Evolutionary conservation across 2,888 invertebrate genomes (phyloP), one percentile per base, ranked within the genome.

Genomic region (Leptinotarsa juncta): DNA sequence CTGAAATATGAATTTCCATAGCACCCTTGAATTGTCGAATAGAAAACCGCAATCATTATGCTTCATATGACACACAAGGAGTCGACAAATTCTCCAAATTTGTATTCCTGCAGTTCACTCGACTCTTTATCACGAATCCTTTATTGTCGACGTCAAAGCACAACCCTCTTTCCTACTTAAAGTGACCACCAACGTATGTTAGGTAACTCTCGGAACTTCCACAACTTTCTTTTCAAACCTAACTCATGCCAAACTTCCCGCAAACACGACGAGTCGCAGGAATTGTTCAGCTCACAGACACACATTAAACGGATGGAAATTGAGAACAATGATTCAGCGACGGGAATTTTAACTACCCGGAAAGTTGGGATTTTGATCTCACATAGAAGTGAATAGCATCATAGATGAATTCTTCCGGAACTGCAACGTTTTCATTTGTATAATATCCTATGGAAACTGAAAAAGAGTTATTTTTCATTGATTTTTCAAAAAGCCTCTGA

Each of bases 111-210:
- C 42, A n/a, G 62, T 62, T 62, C 18, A 26, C 62, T 42, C 62
- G 12, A 15, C 16, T 3, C 62, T 62, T 62, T 12, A 62, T 62
- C 62, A 62, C 42, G n/a, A 62, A 62, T 62, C 62, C 62, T 62
- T 62, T 42, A 62, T 62, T 32, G 42, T 62, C 26, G 26, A 23
- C 26, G 26, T 60, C 62, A 62, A 62, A 62, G 62, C 62, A 62
- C 42, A 62, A 62, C 42, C 62, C 62, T 42, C 62, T 62, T 62
- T 62, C 7, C 42, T 62, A 62, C 62, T 62, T 62, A 42, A 18
- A 62, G 62, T 62, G 62, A 62, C 62, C 62, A 62, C 32, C 32
- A 62, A 32, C 62, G 62, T 42, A 62, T 62, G 62, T 32, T 62
- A 42, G 32, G 42, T 62, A 32, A 62, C 62, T 62, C 62, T 62